phyloP scores from a whole-genome alignment of 1,140 invertebrate species.

The Chrysoperla carnea region DNA sequence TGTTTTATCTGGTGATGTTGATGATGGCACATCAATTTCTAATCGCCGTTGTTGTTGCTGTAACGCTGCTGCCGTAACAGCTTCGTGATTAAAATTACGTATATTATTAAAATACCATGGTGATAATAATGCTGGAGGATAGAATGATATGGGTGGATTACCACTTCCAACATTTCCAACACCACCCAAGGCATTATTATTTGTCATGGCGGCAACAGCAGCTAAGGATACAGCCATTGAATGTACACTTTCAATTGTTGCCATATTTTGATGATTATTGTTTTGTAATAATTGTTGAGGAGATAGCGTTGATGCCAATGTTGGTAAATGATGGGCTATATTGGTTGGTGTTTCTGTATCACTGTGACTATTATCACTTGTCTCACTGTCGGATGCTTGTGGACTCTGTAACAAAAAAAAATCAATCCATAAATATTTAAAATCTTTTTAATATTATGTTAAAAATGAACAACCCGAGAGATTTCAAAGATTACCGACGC shows the following conservation, averaged over 20 bases:
- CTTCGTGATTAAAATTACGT: slow-evolving; percentile 7
- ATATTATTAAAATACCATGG: slow-evolving; percentile 15
- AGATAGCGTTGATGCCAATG: slow-evolving; percentile 16
- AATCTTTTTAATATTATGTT: too few species aligned
- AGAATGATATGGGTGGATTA: slow-evolving; percentile 14
- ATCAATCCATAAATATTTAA: neutral
- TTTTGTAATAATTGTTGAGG: slow-evolving; percentile 24
- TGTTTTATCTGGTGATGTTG: slow-evolving; percentile 7
- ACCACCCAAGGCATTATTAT: slow-evolving; percentile 19
- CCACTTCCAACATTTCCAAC: slow-evolving; percentile 12
- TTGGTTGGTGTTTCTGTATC: slow-evolving; percentile 21
- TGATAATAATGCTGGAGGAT: slow-evolving; percentile 10
- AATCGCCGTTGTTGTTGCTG: slow-evolving; percentile 3
- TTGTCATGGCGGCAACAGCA: slow-evolving; percentile 37
- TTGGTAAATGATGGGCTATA: slow-evolving; percentile 1
- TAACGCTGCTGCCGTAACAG: slow-evolving; percentile 11
- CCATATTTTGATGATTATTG: slow-evolving; percentile 12
- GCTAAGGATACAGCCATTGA: slow-evolving; percentile 42
- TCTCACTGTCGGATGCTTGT: slow-evolving; percentile 34
- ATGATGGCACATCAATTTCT: neutral
- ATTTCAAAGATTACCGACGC: too few species aligned
- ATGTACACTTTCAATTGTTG: slow-evolving; percentile 28
- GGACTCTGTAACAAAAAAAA: slow-evolving; percentile 31
- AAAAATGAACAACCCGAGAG: too few species aligned
- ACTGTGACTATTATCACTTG: slow-evolving; percentile 28